Evolutionary conservation across 2,113 vertebrate genomes (phyloP).

Genomic region (Sinocyclocheilus maitianheensis): DNA sequence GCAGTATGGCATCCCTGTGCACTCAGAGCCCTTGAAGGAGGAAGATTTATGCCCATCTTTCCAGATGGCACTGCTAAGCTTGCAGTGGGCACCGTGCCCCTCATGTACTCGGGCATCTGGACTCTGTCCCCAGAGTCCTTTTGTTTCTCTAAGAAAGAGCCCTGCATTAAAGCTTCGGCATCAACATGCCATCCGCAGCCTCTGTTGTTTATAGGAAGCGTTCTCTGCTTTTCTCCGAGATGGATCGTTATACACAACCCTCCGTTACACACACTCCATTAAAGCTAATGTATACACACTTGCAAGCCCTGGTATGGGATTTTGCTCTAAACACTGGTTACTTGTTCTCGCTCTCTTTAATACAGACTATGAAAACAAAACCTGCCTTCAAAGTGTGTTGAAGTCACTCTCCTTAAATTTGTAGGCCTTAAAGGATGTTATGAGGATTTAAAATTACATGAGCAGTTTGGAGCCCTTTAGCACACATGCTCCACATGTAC

Average conservation of each 20-base stretch:
- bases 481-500: neutral
- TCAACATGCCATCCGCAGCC: slow-evolving; percentile 18
- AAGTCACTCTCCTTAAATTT: neutral
- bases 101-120: slow-evolving; percentile 32
- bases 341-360: neutral
- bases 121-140: neutral
- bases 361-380: slow-evolving; percentile 32
- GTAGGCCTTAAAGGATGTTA: neutral
- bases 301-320: neutral
- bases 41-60: slow-evolving; percentile 29
- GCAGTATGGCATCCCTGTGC: neutral
- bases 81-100: slow-evolving; percentile 33
- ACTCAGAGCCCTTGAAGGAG: slow-evolving; percentile 16
- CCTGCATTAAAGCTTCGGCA: slow-evolving; percentile 28
- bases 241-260: slow-evolving; percentile 18
- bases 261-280: slow-evolving; percentile 31
- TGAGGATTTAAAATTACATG: neutral
- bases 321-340: slow-evolving; percentile 28
- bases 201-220: neutral
- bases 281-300: slow-evolving; percentile 10
- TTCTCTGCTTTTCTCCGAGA: slow-evolving; percentile 7
- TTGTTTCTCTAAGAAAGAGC: slow-evolving; percentile 21
- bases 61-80: slow-evolving; percentile 49
- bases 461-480: neutral
- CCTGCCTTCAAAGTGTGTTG: neutral